Conservation (phyloP, 2,797 vertebrate genomes). For the Coranthus polyacanthus region DNA sequence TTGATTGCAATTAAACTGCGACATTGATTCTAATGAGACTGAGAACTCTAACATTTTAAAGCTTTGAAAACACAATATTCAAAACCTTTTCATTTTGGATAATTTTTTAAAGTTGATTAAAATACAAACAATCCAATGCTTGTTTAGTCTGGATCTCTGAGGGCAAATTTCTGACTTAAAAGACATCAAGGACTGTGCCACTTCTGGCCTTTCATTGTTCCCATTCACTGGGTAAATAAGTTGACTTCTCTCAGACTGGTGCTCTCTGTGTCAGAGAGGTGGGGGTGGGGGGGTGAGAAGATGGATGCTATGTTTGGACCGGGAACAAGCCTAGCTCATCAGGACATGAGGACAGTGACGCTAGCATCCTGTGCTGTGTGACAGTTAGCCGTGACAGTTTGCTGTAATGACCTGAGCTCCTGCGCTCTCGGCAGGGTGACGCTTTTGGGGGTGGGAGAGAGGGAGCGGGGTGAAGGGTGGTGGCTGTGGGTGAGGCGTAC, state of each 20-base stretch:
- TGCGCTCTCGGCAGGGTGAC: constrained; percentile 72
- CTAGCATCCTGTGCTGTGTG: constrained; percentile 69
- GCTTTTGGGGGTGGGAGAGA: constrained; percentile 51
- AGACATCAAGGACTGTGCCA: constrained; percentile 9
- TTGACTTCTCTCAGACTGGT: constrained; percentile 48
- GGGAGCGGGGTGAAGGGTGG: constrained; percentile 49
- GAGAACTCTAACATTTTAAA: too few relatives aligned
- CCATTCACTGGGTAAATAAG: constrained; percentile 54
- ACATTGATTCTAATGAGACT: too few relatives aligned
- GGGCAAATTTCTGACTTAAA: not conserved
- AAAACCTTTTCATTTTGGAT: too few relatives aligned
- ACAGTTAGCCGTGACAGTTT: constrained; percentile 81
- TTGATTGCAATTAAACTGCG: too few relatives aligned
- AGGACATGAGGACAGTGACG: constrained; percentile 68
- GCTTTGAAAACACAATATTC: too few relatives aligned
- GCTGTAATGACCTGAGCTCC: constrained; percentile 85
- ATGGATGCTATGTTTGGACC: constrained; percentile 79
- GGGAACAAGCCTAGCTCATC: constrained; percentile 64
- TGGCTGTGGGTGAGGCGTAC: constrained; percentile 66
- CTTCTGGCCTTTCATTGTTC: constrained; percentile 12
- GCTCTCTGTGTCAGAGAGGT: constrained; percentile 49
- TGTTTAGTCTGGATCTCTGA: not conserved
- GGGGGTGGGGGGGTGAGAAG: constrained; percentile 46
- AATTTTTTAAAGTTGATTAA: not conserved
- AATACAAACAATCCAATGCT: not conserved